phyloP scores from a whole-genome alignment of 1,140 invertebrate genomes.

The Pseudomyrmex gracilis region DNA sequence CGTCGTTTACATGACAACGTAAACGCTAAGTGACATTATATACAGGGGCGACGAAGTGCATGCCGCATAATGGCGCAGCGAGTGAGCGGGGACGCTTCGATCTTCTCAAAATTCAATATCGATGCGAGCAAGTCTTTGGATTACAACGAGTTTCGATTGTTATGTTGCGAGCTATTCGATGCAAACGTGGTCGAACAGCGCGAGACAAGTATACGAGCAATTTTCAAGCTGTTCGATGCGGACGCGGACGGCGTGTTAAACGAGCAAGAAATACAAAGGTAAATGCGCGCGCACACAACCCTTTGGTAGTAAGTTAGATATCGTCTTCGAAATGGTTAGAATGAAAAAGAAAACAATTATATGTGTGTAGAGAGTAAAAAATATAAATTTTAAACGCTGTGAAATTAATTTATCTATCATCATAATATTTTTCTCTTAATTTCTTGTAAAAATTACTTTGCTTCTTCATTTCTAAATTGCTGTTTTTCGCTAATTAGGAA shows the following conservation, averaged over 20 bases:
- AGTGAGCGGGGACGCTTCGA: not conserved
- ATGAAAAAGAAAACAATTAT: not conserved
- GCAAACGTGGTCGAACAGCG: conserved; percentile 85
- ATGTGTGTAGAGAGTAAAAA: not conserved
- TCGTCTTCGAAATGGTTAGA: not conserved
- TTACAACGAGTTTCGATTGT: conserved; percentile 86
- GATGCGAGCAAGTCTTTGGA: conserved; percentile 84
- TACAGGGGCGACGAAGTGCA: not conserved
- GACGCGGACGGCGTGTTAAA: conserved; percentile 87
- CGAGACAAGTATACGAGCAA: conserved; percentile 83
- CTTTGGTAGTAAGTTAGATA: not conserved
- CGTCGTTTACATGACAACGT: not conserved
- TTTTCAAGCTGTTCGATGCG: conserved; percentile 86
- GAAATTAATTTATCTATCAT: not conserved
- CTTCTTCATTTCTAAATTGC: no score
- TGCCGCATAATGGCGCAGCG: not conserved
- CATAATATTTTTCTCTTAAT: no score
- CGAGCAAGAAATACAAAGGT: conserved; percentile 86
- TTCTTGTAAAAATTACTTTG: no score
- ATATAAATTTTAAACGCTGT: not conserved
- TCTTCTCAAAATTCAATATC: conserved; percentile 67
- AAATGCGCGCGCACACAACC: conserved; percentile 39
- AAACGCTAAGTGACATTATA: not conserved
- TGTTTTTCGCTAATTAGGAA: no score
- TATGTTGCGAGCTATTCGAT: conserved; percentile 87